Evolutionary conservation across 1,140 invertebrate species (phyloP), one percentile per base, ranked within the genome.

Genomic region (Hylyphantes graminicola): DNA sequence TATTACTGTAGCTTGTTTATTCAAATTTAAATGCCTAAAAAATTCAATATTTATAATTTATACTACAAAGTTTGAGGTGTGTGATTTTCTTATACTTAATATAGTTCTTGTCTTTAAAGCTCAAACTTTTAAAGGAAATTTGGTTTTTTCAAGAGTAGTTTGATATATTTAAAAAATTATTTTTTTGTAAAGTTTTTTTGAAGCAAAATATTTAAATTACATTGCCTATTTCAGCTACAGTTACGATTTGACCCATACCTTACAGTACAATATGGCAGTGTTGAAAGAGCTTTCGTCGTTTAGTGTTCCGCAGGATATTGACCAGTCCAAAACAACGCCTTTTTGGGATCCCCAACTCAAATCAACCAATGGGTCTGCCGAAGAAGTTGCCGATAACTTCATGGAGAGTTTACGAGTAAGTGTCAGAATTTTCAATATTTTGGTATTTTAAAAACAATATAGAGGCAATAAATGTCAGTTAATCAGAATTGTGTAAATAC

Each of bases 221-320:
- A 48, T 78, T 78, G 6, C 0, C 11, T 67, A 48, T 63, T 68
- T 13, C 21, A 95, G 96, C 88, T 99, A 99, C 88, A 98, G 96
- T 76, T 99, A 99, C 91, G 97, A 99, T 90, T 91, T 99, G 59
- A 98, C 97, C 0, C 95, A 98, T 86, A 97, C 95, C 0, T 90
- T 99, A 7, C 97, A 99, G 92, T 95, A 95, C 89, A 99, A 99
- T 89, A 93, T 97, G 92, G 92, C 94, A 6, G 92, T 93, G 15
- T 94, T 86, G 15, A 85, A 61, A 51, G 78, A 80, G 10, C 48
- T 85, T 6, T 76, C 77, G 0, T 75, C 50, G 21, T 75, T 75
- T 54, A 78, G 67, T 61, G 21, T 67, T n/a, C 65, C 79, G 15
- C 67, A 72, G 12, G 74, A 86, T 55, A 48, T 59, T 10, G 85